Conservation (phyloP, 1,140 invertebrate genomes). For the Wasmannia auropunctata region DNA sequence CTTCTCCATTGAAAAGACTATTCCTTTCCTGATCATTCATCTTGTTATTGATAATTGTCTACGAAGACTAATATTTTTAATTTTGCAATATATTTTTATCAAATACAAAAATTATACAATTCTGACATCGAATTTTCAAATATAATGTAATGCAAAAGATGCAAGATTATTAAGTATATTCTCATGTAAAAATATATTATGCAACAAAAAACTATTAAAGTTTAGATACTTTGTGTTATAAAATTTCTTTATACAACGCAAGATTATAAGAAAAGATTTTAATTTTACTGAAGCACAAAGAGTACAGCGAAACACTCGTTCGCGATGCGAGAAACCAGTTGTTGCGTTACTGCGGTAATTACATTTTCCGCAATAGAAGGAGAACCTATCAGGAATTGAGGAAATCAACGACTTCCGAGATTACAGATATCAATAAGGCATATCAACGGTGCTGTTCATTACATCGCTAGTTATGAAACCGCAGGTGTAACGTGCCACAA, state of each 20-base stretch:
- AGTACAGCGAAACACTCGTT: not conserved
- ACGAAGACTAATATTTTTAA: not conserved
- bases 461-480: slow-evolving; percentile 9
- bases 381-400: not conserved
- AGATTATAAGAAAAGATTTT: not conserved
- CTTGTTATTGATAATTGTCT: not conserved
- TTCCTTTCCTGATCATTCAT: not conserved
- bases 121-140: not conserved
- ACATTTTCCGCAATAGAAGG: not conserved
- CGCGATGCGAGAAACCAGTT: not conserved
- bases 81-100: not conserved
- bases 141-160: not conserved
- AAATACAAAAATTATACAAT: not conserved
- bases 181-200: not conserved
- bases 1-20: not conserved
- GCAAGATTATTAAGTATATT: not conserved
- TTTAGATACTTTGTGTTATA: not conserved
- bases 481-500: slow-evolving; percentile 16
- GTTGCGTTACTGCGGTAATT: slow-evolving; percentile 17
- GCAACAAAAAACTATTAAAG: not conserved
- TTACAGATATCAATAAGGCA: slow-evolving; percentile 14
- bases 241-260: slow-evolving; percentile 1
- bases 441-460: slow-evolving; percentile 3
- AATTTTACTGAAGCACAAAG: not conserved
- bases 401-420: slow-evolving; percentile 38